Evolutionary conservation across 2,797 vertebrate species (phyloP).

Genomic region (Oreochromis mossambicus): DNA sequence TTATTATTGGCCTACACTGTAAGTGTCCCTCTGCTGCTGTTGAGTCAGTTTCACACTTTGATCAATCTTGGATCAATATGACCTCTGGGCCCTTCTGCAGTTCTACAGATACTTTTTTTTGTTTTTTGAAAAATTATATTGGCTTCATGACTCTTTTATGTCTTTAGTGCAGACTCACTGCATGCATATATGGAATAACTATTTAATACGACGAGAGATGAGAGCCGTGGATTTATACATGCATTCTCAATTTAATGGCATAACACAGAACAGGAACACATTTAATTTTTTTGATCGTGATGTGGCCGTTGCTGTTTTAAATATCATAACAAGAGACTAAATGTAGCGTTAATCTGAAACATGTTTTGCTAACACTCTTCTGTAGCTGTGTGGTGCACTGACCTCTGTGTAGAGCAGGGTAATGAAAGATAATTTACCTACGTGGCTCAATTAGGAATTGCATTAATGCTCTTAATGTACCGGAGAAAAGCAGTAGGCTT

Average conservation of each 20-base stretch:
- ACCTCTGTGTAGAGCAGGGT: not conserved
- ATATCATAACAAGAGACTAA: not conserved
- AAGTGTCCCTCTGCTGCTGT: conserved; percentile 34
- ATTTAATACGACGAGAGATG: not conserved
- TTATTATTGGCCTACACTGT: conserved; percentile 10
- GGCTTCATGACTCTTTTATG: not conserved
- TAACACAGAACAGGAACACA: not conserved
- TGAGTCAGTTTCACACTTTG: conserved; percentile 26
- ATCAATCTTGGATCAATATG: conserved; percentile 43
- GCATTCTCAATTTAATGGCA: not conserved
- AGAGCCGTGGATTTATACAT: not conserved
- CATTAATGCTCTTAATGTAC: conserved; percentile 2
- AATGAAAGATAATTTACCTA: not conserved
- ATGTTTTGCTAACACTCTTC: not conserved
- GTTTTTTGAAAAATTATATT: not conserved
- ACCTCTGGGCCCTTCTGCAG: not conserved
- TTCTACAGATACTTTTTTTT: conserved; percentile 6
- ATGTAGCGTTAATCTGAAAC: not conserved
- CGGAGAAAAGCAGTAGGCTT: not conserved
- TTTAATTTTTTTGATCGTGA: not conserved
- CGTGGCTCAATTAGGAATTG: not conserved
- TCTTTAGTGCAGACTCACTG: not conserved
- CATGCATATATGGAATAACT: not conserved
- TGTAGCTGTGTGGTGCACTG: not conserved
- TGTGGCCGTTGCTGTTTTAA: not conserved